Evolutionary conservation across 2,113 vertebrate species (phyloP).

Genomic region (Oryzias celebensis): DNA sequence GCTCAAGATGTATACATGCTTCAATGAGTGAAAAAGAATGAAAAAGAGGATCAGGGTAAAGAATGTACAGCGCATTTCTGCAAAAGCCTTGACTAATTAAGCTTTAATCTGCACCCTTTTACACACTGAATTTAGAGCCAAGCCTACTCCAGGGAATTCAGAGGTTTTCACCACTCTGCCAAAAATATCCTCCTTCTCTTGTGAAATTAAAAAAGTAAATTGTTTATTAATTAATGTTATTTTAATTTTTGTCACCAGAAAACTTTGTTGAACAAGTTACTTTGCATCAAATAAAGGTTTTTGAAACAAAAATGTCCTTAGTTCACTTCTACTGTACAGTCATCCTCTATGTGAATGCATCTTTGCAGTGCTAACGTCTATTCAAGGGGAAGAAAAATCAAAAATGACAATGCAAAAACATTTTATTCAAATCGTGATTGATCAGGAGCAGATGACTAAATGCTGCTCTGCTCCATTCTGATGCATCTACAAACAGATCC

Average conservation of each 20-base stretch:
- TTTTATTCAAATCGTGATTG: too few relatives aligned
- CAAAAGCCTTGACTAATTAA: conserved; percentile 63
- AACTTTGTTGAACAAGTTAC: background rate
- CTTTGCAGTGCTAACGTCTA: too few relatives aligned
- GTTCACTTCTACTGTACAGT: too few relatives aligned
- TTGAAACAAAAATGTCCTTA: too few relatives aligned
- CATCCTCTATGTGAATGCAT: too few relatives aligned
- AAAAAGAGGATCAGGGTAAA: conserved; percentile 1
- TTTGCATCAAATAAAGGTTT: background rate
- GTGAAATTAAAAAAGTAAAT: background rate
- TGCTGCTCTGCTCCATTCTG: too few relatives aligned
- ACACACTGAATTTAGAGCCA: conserved; percentile 46
- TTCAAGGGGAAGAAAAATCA: too few relatives aligned
- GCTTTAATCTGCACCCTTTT: conserved; percentile 67
- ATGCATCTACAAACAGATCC: too few relatives aligned
- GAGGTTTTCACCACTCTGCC: conserved; percentile 20
- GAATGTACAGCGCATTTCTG: conserved; percentile 27
- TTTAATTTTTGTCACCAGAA: background rate
- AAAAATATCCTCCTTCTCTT: conserved; percentile 19
- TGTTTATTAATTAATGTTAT: background rate
- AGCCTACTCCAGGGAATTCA: conserved; percentile 44
- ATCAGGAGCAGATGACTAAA: too few relatives aligned
- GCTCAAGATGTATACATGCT: conserved; percentile 5
- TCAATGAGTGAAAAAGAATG: conserved; percentile 24
- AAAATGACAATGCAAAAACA: too few relatives aligned